Evolutionary conservation across 2,888 invertebrate genomes (phyloP), one percentile per base, ranked within the genome.

Genomic region (Plutella xylostella): DNA sequence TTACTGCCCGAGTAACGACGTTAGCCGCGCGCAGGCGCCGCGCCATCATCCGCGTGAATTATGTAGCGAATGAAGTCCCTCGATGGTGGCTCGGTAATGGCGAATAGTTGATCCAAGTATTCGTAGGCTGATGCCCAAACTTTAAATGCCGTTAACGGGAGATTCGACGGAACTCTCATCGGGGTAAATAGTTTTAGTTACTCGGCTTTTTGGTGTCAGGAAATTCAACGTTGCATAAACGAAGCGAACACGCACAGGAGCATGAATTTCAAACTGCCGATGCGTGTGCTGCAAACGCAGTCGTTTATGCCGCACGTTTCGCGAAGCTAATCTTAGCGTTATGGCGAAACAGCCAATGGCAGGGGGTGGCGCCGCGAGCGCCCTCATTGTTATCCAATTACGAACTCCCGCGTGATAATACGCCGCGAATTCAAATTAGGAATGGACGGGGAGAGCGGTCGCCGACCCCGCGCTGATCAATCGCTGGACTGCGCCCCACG

Each of bases 301-400:
- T 15, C 19, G 37, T 11, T 19, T 12, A 17, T 37, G 4, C 11
- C 4, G 19, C 37, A 18, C 14, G 7, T 7, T n/a, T n/a, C n/a
- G n/a, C n/a, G n/a, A n/a, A n/a, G n/a, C n/a, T n/a, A n/a, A n/a
- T n/a, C n/a, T n/a, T n/a, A 25, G 25, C 15, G 59, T 59, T 55
- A 63, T 60, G 66, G 64, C 66, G 63, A 60, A 63, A 59, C 61
- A 59, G 60, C 66, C 62, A 62, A 63, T 60, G 53, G 57, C 54
- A 50, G 54, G 54, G 61, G 75, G 76, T 7, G 31, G 39, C 17
- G 44, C 28, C 38, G 31, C 15, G 20, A 21, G 38, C 35, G 43
- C 77, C 77, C 73, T 70, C 75, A 79, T 82, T 79, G 80, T 83
- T 80, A 83, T 80, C 83, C 80, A 80, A 82, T 82, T 82, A 82